phyloP scores from a whole-genome alignment of 2,888 invertebrate genomes.

The Thelaira solivaga region DNA sequence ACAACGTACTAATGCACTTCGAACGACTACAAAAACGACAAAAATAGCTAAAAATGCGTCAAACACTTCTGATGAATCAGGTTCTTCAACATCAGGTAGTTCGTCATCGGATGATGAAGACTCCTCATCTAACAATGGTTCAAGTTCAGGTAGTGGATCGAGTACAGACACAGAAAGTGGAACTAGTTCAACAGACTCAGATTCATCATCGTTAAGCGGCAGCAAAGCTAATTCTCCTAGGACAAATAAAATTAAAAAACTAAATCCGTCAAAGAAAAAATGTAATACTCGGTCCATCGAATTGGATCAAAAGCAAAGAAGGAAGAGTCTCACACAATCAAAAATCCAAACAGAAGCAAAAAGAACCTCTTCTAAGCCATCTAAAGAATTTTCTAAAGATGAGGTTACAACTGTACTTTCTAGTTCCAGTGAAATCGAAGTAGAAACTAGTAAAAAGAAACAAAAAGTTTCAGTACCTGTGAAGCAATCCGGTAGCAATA shows the following conservation, averaged over 20 bases:
- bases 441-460: constrained; percentile 58
- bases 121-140: constrained; percentile 70
- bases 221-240: constrained; percentile 62
- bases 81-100: constrained; percentile 71
- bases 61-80: constrained; percentile 61
- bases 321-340: constrained; percentile 64
- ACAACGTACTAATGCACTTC: constrained; percentile 62
- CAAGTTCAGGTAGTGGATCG: constrained; percentile 65
- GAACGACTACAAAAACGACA: constrained; percentile 35
- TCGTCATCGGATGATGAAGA: constrained; percentile 71
- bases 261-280: constrained; percentile 69
- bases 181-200: constrained; percentile 67
- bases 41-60: constrained; percentile 21
- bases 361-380: constrained; percentile 56
- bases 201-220: constrained; percentile 64
- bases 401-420: constrained; percentile 64
- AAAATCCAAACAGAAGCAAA: constrained; percentile 39
- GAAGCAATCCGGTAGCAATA: constrained; percentile 42
- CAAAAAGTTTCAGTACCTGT: constrained; percentile 66
- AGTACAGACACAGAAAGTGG: constrained; percentile 64
- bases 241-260: constrained; percentile 65
- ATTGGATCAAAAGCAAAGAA: constrained; percentile 71
- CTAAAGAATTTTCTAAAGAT: constrained; percentile 55
- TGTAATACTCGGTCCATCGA: constrained; percentile 71
- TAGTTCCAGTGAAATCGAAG: constrained; percentile 67